Conservation (phyloP, 2,113 vertebrate species). For the Shinisaurus crocodilurus region DNA sequence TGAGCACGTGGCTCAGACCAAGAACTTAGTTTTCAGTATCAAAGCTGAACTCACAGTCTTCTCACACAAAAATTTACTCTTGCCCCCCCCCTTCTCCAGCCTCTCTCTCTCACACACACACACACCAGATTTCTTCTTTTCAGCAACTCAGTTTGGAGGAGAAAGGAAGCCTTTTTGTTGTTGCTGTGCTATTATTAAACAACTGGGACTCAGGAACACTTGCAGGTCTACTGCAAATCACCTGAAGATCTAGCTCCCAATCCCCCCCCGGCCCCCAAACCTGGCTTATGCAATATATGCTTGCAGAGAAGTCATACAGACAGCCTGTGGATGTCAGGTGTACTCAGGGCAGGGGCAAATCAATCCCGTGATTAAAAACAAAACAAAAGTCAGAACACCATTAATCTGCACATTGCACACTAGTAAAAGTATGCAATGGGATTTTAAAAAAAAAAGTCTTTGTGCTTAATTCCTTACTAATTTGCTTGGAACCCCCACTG, state of each 20-base stretch:
- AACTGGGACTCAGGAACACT: neutral
- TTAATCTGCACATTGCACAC: neutral
- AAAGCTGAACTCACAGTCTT: neutral
- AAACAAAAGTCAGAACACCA: no score
- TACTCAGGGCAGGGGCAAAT: no score
- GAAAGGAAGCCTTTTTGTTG: neutral
- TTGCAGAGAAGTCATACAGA: no score
- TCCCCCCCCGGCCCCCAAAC: no score
- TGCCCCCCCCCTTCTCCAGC: no score
- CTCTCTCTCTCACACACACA: no score
- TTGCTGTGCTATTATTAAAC: neutral
- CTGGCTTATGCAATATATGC: no score
- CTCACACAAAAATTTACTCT: neutral
- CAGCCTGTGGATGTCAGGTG: no score
- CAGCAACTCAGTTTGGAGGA: neutral
- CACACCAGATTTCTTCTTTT: neutral
- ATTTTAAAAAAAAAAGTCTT: no score
- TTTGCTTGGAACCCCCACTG: neutral
- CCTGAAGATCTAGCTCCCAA: no score
- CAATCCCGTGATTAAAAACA: no score
- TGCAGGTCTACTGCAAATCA: neutral
- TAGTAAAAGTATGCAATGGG: neutral
- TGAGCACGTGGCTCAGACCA: neutral
- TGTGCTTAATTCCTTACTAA: neutral
- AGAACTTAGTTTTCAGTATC: neutral